These are phyloP conservation scores for Virgularia gustaviana DNA, from an alignment of 92 coral and sea anemone species.

Conservation along the genomic window DNA sequence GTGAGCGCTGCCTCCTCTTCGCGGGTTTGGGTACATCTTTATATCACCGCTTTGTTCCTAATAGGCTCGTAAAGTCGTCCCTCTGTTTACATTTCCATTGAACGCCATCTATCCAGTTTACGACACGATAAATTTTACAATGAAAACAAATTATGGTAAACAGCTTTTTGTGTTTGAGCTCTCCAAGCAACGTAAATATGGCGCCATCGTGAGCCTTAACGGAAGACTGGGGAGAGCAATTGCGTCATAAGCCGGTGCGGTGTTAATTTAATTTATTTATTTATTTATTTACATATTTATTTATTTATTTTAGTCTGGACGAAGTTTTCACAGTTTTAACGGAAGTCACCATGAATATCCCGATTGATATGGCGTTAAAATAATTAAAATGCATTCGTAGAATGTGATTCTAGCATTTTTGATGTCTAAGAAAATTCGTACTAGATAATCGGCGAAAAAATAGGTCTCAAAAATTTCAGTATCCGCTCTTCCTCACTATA, in stretches of 20 bases:
- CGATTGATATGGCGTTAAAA: too few species aligned
- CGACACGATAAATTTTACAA: background rate
- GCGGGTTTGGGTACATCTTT: background rate
- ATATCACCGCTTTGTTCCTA: background rate
- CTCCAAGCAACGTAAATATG: slow-evolving; percentile 39
- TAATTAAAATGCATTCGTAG: too few species aligned
- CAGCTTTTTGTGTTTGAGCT: slow-evolving; percentile 21
- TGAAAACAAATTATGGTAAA: slow-evolving; percentile 7
- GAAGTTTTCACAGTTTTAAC: too few species aligned
- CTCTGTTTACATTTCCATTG: slow-evolving; percentile 10
- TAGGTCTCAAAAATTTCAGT: too few species aligned
- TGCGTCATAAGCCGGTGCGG: too few species aligned
- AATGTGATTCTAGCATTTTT: background rate
- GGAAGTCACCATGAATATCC: too few species aligned
- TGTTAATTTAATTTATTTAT: too few species aligned
- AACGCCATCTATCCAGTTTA: background rate
- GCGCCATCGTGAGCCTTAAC: background rate
- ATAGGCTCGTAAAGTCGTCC: background rate
- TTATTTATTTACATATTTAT: too few species aligned
- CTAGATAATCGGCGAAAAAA: too few species aligned
- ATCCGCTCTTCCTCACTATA: too few species aligned
- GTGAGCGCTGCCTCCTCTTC: background rate
- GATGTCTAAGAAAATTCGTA: background rate
- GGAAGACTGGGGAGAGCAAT: slow-evolving; percentile 5
- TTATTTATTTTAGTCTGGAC: too few species aligned